Base-by-base conservation (phyloP, 2,888 invertebrate species). In the Drosophila emarginata region DNA sequence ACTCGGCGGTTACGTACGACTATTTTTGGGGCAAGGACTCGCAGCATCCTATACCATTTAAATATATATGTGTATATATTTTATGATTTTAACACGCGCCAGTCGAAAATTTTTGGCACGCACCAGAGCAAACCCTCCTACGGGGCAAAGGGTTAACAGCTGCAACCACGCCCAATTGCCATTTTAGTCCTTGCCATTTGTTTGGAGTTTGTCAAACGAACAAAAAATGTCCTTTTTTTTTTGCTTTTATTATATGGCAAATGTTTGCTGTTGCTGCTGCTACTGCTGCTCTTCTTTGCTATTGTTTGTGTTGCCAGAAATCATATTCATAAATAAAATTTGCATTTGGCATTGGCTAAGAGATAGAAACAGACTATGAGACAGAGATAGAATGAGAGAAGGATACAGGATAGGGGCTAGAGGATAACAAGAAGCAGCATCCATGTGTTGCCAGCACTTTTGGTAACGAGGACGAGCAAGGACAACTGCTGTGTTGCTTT, bases 301-400 rank as follows among this genome's bases (percentile, higher is more conserved):
- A 86, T 82, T 86, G 82, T 82, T 82, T 86, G 84, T 80, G 87
- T 80, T 84, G 84, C 87, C 84, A 84, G 82, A 87, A 84, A 84
- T 84, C 87, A 85, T 84, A 87, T 87, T 85, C 87, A 84, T 84
- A 84, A 84, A 84, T 84, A 87, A 85, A 84, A 84, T 84, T 87
- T 84, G 87, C 84, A 84, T 84, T 84, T 84, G 84, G 85, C 80
- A 84, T 79, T 71, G 63, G 45, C 21, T 12, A 21, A 45, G 21
- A 45, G 45, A 45, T 45, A 45, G 45, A 45, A 39, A 37, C n/a
- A 37, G 37, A 14, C 39, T 32, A 32, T 9, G 74, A 50, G 23
- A 50, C 28, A 28, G 12, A 14, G 14, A 39, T 40, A 54, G 67
- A 60, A 64, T 56, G 64, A 61, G 70, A 71, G 70, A 58, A 11